These are phyloP conservation scores for Drosophila kikkawai DNA, from an alignment of 1,140 invertebrate species.

Conservation along the genomic window DNA sequence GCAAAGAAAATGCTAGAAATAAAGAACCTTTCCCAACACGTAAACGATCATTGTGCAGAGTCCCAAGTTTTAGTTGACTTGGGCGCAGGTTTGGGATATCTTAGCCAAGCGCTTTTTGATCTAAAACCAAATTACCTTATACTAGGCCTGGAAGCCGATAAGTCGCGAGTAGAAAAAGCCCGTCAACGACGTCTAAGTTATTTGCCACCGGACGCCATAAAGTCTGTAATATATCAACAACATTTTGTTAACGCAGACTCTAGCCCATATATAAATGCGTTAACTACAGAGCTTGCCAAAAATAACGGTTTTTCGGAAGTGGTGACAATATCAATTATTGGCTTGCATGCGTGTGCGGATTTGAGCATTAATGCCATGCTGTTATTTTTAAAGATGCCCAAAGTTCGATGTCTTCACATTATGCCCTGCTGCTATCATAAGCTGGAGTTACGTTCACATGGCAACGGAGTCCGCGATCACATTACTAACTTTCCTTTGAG, in stretches of 20 bases:
- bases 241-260: slow-evolving; percentile 87
- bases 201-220: slow-evolving; percentile 82
- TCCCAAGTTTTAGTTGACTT: slow-evolving; percentile 89
- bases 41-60: slow-evolving; percentile 86
- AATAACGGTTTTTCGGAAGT: slow-evolving; percentile 1
- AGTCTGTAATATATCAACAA: slow-evolving; percentile 87
- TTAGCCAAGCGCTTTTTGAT: slow-evolving; percentile 89
- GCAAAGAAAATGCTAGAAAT: slow-evolving; percentile 91
- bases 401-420: slow-evolving; percentile 88
- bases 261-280: slow-evolving; percentile 82
- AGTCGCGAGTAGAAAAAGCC: slow-evolving; percentile 88
- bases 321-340: slow-evolving; percentile 85
- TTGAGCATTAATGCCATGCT: slow-evolving; percentile 90
- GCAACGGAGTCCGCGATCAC: neutral
- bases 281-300: slow-evolving; percentile 81
- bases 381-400: slow-evolving; percentile 88
- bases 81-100: slow-evolving; percentile 93
- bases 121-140: slow-evolving; percentile 87
- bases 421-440: slow-evolving; percentile 96
- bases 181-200: slow-evolving; percentile 87
- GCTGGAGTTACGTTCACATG: slow-evolving; percentile 79
- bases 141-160: slow-evolving; percentile 90
- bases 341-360: slow-evolving; percentile 94
- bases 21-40: slow-evolving; percentile 86
- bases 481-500: slow-evolving; percentile 88